Evolutionary conservation across 1,140 invertebrate species (phyloP), one percentile per base, ranked within the genome.

Genomic region (Subanguina moxae): DNA sequence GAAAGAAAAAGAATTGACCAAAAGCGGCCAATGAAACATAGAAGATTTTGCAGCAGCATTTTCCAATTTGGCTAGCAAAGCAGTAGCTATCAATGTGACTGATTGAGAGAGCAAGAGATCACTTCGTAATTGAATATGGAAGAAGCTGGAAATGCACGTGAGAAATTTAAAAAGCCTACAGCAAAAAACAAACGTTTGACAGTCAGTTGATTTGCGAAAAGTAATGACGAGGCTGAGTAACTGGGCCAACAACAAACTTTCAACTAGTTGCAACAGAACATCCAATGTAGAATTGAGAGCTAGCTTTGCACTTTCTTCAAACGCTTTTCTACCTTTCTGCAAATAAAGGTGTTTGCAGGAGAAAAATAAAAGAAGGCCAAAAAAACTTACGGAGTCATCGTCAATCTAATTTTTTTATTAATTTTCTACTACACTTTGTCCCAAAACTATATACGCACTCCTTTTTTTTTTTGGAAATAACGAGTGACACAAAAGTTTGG

Each of bases 121-220:
- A 43, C 67, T 32, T 45, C 74, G 25, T 5, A 78, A 57, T 67
- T 79, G 76, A 7, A 78, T 23, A 48, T 77, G 76, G 59, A 76
- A 76, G 57, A 76, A 76, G 15, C 28, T 38, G 3, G 11, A 38
- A 38, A 38, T 5, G n/a, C n/a, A n/a, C n/a, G n/a, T n/a, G 32
- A 38, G 11, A 38, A 38, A 38, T 3, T 38, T 38, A 38, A 38
- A 11, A 38, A 5, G 3, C 32, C 3, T 38, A 38, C 3, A 38
- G 32, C 3, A 38, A 38, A 5, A 38, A 38, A 38, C 32, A 38
- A 38, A 38, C 32, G 32, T 64, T 64, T 75, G 72, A 30, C 68
- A 62, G 30, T 78, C 73, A 28, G 21, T 30, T n/a, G 43, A 21
- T 17, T 70, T 77, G 19, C 73, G 45, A 25, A 76, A 38, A 23